These are phyloP conservation scores for Natator depressus DNA, from an alignment of 2,113 vertebrate species.

Conservation along the genomic window DNA sequence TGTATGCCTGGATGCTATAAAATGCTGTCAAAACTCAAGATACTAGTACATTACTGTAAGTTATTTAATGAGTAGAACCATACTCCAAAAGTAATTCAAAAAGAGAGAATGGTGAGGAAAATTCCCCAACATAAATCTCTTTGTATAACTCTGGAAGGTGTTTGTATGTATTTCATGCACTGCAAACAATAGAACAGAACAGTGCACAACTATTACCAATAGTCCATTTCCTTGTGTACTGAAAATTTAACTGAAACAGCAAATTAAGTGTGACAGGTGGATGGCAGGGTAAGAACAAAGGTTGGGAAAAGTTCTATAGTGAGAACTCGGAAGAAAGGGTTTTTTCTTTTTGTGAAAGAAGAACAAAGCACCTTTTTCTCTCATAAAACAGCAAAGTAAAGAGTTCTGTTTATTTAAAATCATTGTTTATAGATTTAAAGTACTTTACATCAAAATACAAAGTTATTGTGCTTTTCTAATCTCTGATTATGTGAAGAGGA, in stretches of 20 bases:
- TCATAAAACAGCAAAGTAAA: not conserved
- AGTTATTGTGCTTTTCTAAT: not conserved
- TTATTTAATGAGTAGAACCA: not conserved
- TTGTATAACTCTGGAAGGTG: not conserved
- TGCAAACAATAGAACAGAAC: not conserved
- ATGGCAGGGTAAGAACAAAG: not conserved
- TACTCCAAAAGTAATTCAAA: not conserved
- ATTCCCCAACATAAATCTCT: not conserved
- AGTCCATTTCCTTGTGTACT: not conserved
- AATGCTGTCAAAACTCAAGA: not conserved
- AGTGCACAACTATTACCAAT: not conserved
- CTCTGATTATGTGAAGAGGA: not conserved
- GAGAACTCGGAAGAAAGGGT: not conserved
- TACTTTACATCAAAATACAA: not conserved
- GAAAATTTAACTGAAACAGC: not conserved
- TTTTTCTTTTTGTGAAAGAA: not conserved
- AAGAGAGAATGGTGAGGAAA: not conserved
- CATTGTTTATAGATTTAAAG: not conserved
- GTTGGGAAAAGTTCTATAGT: not conserved
- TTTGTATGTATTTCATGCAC: not conserved
- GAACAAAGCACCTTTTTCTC: not conserved
- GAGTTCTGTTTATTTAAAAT: not conserved
- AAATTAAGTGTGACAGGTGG: not conserved
- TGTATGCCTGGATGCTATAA: not conserved
- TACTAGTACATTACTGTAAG: not conserved